phyloP scores from a whole-genome alignment of 2,797 vertebrate genomes.

The Caiman crocodilus region DNA sequence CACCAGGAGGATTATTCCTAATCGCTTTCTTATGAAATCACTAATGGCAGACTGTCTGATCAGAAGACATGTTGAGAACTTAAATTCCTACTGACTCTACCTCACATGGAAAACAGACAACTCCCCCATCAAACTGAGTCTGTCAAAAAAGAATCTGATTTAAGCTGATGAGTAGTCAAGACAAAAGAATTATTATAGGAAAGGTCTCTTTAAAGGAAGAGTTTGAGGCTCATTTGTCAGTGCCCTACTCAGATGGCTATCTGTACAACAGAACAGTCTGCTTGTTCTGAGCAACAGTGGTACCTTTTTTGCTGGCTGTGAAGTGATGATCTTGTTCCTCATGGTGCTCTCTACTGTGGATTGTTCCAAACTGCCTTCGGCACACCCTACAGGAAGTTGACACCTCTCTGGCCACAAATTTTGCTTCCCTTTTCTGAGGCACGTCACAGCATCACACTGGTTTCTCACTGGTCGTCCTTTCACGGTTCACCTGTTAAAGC shows the following conservation, averaged over 20 bases:
- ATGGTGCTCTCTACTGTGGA: background rate
- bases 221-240: background rate
- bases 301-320: conserved; percentile 33
- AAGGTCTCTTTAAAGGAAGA: background rate
- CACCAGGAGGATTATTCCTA: background rate
- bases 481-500: background rate
- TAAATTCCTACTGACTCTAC: background rate
- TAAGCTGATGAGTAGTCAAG: background rate
- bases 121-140: background rate
- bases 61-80: background rate
- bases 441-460: background rate
- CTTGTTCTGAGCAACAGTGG: background rate
- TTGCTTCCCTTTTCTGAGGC: conserved; percentile 21
- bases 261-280: background rate
- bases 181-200: background rate
- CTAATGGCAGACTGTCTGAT: background rate
- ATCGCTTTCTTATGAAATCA: background rate
- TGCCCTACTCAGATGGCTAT: too few species aligned
- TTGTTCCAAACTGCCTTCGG: conserved; percentile 31
- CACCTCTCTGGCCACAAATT: conserved; percentile 1
- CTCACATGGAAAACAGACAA: background rate
- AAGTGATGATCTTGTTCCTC: conserved; percentile 43
- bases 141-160: background rate
- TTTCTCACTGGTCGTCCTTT: background rate
- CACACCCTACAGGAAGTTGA: conserved; percentile 44